These are phyloP conservation scores for Cerceris ruficornis DNA, from an alignment of 2,888 invertebrate species.

Conservation along the genomic window DNA sequence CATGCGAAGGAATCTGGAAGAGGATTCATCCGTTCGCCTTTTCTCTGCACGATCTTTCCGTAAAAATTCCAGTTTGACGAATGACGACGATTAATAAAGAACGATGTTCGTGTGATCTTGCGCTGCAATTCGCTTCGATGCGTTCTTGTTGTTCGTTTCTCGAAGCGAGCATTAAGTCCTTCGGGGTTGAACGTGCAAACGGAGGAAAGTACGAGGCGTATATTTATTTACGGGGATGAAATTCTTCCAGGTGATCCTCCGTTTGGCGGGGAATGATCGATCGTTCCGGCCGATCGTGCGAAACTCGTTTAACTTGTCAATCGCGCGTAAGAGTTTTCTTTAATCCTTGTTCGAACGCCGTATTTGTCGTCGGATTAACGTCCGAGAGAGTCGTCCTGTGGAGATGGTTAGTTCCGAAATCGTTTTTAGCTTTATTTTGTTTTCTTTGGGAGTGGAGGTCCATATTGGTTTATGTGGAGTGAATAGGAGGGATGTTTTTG, in stretches of 20 bases:
- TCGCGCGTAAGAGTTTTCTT: constrained; percentile 36
- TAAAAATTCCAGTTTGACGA: constrained; percentile 44
- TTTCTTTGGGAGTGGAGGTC: not conserved
- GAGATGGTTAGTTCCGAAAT: not conserved
- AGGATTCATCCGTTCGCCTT: constrained; percentile 40
- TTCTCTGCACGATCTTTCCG: constrained; percentile 8
- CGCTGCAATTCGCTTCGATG: constrained; percentile 31
- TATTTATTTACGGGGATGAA: not conserved
- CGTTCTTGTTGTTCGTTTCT: constrained; percentile 54
- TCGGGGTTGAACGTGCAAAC: constrained; percentile 14
- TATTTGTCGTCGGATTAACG: constrained; percentile 57
- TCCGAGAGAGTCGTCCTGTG: constrained; percentile 6
- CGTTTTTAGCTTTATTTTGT: not conserved
- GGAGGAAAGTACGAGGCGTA: not conserved
- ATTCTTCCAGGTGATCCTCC: not conserved
- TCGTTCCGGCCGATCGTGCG: constrained; percentile 35
- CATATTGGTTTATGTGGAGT: too few relatives aligned
- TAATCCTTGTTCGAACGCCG: constrained; percentile 45
- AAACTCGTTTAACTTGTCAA: constrained; percentile 57
- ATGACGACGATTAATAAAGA: constrained; percentile 54
- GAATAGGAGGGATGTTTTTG: too few relatives aligned
- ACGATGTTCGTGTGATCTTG: constrained; percentile 36
- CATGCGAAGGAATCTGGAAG: not conserved
- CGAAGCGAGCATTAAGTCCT: constrained; percentile 20
- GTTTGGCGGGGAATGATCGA: constrained; percentile 33